A percentile compares a stretch with the other conserved stretches of the same genome.
Evolutionary conservation across 1,140 invertebrate genomes (phyloP).

Genomic region (Neodiprion pinetum): DNA sequence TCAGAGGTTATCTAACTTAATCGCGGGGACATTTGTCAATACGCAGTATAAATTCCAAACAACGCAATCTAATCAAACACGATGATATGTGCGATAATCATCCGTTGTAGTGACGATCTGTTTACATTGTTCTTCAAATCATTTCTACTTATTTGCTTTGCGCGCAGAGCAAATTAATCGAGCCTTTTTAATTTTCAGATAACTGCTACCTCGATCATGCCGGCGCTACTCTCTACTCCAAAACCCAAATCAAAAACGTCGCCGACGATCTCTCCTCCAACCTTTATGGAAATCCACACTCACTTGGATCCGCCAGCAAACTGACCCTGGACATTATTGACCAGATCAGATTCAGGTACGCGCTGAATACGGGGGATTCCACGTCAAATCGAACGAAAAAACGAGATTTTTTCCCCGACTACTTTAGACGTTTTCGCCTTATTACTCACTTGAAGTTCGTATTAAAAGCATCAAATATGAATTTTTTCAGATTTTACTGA

Average conservation of each 20-base stretch:
- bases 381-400: too few species aligned
- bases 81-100: too few species aligned
- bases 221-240: slow-evolving; percentile 84
- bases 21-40: too few species aligned
- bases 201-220: slow-evolving; percentile 90
- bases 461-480: background rate
- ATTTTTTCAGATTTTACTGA: too few species aligned
- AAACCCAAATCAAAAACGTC: slow-evolving; percentile 74
- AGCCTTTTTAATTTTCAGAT: slow-evolving; percentile 61
- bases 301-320: slow-evolving; percentile 71
- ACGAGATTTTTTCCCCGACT: too few species aligned
- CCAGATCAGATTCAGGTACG: slow-evolving; percentile 76
- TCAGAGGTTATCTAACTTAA: too few species aligned
- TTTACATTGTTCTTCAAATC: too few species aligned
- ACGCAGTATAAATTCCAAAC: too few species aligned
- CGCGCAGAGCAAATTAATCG: too few species aligned
- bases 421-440: background rate
- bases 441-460: background rate
- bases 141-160: too few species aligned
- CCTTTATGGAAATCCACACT: slow-evolving; percentile 91
- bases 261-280: slow-evolving; percentile 71
- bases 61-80: too few species aligned
- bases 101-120: too few species aligned
- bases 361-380: background rate
- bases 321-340: slow-evolving; percentile 82